Conservation (phyloP, 2,113 vertebrate genomes). For the Lamprotornis superbus region DNA sequence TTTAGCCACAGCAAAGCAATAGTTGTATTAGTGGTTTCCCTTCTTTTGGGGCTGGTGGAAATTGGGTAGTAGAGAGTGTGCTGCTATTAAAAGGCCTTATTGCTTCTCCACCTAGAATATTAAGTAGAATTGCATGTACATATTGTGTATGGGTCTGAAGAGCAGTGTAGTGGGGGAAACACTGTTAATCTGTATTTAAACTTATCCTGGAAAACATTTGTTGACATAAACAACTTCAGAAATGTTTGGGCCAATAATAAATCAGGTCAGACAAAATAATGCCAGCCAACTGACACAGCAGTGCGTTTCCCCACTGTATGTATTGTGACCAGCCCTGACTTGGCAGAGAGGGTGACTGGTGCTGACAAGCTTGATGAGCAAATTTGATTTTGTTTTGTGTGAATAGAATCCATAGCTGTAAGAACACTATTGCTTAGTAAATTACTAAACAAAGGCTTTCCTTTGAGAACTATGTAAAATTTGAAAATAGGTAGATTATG, state of each 20-base stretch:
- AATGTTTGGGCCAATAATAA: slow-evolving; percentile 5
- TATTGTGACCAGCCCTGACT: slow-evolving; percentile 20
- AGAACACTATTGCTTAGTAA: not conserved
- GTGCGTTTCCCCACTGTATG: not conserved
- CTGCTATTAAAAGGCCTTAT: not conserved
- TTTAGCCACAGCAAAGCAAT: not conserved
- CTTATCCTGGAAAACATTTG: not conserved
- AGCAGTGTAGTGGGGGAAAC: not conserved
- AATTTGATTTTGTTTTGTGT: not conserved
- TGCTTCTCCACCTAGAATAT: too few species aligned
- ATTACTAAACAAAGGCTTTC: not conserved
- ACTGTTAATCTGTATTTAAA: not conserved
- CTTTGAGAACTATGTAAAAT: not conserved
- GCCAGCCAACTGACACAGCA: slow-evolving; percentile 49
- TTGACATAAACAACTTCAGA: slow-evolving; percentile 21
- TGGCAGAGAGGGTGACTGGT: not conserved
- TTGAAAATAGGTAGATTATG: not conserved
- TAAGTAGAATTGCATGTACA: not conserved
- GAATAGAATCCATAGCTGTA: not conserved
- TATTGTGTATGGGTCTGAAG: not conserved
- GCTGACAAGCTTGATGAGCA: not conserved
- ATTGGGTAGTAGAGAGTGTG: not conserved
- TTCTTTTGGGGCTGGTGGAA: not conserved
- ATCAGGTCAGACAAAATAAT: slow-evolving; percentile 37
- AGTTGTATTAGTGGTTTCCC: not conserved